A percentile compares a stretch with the other conserved stretches of the same genome.
phyloP scores from a whole-genome alignment of 2,113 vertebrate species.

The Caranx ignobilis region DNA sequence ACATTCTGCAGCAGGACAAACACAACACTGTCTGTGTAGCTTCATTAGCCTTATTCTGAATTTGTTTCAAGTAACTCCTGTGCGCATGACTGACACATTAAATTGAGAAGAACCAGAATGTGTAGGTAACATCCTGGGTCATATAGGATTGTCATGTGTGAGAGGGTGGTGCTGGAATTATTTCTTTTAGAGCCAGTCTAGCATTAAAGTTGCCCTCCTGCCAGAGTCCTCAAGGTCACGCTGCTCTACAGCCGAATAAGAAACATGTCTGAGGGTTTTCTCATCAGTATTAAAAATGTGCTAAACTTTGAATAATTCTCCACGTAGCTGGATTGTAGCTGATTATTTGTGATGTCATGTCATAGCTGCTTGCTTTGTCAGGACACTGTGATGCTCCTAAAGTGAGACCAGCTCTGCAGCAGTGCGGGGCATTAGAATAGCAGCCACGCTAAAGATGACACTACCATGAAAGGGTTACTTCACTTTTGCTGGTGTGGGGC shows the following conservation, averaged over 20 bases:
- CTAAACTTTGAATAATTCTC: conserved; percentile 9
- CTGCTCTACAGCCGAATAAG: conserved; percentile 24
- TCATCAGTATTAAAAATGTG: conserved; percentile 26
- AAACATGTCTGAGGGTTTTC: conserved; percentile 26
- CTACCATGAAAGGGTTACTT: conserved; percentile 6
- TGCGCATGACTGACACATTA: conserved; percentile 16
- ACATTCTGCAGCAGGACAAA: conserved; percentile 30
- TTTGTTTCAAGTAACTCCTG: conserved; percentile 31
- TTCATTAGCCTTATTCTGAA: conserved; percentile 22
- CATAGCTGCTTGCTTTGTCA: conserved; percentile 8
- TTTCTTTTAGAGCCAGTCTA: conserved; percentile 30
- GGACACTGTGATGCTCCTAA: not conserved
- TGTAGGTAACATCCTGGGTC: not conserved
- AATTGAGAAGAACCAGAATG: not conserved
- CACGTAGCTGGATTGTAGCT: conserved; percentile 9
- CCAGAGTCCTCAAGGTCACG: conserved; percentile 55
- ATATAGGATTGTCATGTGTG: not conserved
- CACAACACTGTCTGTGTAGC: conserved; percentile 45
- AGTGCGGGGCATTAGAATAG: not conserved
- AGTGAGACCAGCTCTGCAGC: conserved; percentile 18
- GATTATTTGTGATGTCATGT: conserved; percentile 3
- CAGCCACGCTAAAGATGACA: conserved; percentile 1
- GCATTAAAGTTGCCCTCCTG: conserved; percentile 28
- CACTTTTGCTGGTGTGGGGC: conserved; percentile 23
- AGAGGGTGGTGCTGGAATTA: conserved; percentile 11